phyloP scores from a whole-genome alignment of 2,113 vertebrate species.

The human region GRCh38 chr1:107406501-107407000 shows the following conservation, averaged over 20 bases:
- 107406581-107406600: background rate
- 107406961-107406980: background rate
- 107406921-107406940: background rate
- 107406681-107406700: background rate
- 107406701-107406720: background rate
- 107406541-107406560: background rate
- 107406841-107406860: background rate
- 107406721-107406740: too few species aligned
- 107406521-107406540: background rate
- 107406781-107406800: background rate
- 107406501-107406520: background rate
- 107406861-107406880: background rate
- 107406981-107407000: constrained; percentile 45
- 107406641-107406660: background rate
- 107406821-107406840: background rate
- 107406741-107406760: background rate
- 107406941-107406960: background rate
- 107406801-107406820: background rate
- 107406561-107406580: background rate
- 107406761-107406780: background rate
- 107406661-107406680: background rate
- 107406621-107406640: background rate
- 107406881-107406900: background rate
- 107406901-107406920: background rate
- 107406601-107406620: background rate